Conservation (phyloP, 2,888 invertebrate genomes). For the Bembecia ichneumoniformis region DNA sequence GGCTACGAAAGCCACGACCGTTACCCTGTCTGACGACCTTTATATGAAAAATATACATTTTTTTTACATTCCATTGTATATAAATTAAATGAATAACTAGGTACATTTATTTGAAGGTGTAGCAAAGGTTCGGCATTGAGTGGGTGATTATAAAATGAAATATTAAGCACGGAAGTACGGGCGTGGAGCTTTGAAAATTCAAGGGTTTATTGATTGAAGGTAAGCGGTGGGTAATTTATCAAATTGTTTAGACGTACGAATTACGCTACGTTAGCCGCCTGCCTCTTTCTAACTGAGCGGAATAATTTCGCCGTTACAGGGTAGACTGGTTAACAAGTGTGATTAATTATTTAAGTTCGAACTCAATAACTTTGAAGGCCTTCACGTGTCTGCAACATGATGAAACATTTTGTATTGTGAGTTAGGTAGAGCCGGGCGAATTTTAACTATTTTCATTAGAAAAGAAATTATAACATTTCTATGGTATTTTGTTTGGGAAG, state of each 20-base stretch:
- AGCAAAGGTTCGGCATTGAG: background rate
- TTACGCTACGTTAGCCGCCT: constrained; percentile 23
- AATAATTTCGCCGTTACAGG: constrained; percentile 22
- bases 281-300: constrained; percentile 27
- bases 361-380: constrained; percentile 2
- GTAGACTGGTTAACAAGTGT: constrained; percentile 14
- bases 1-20: too few relatives aligned
- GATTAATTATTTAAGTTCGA: constrained; percentile 33
- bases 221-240: constrained; percentile 26
- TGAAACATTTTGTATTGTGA: too few relatives aligned
- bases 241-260: constrained; percentile 27
- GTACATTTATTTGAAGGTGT: constrained; percentile 8
- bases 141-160: background rate
- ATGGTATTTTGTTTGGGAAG: too few relatives aligned
- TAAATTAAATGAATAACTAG: background rate
- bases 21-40: too few relatives aligned
- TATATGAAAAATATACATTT: too few relatives aligned
- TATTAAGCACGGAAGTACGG: constrained; percentile 6
- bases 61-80: background rate
- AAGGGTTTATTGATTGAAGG: constrained; percentile 9
- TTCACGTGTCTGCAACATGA: background rate
- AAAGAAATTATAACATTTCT: too few relatives aligned
- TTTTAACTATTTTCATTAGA: too few relatives aligned
- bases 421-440: too few relatives aligned
- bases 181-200: constrained; percentile 8